These are phyloP conservation scores for Mus caroli DNA, from an alignment of 2,797 vertebrate species.

Conservation along the genomic window DNA sequence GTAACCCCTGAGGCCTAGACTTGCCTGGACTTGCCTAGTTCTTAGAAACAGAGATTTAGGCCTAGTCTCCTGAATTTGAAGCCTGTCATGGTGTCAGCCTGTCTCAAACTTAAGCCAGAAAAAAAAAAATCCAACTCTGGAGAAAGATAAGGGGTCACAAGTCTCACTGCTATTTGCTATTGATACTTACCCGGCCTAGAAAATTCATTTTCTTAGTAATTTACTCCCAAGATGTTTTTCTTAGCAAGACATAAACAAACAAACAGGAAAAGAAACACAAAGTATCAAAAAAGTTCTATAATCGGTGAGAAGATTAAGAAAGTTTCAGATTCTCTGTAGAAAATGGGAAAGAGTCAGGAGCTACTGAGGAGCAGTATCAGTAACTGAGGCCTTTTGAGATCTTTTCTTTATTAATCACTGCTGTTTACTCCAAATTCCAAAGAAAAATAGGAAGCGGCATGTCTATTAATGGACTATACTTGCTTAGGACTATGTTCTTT, in stretches of 20 bases:
- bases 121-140: background rate
- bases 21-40: background rate
- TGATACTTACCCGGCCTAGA: background rate
- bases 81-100: background rate
- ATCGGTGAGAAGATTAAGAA: slow-evolving; percentile 67
- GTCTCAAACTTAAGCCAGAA: background rate
- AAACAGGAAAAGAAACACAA: background rate
- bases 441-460: background rate
- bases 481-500: background rate
- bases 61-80: background rate
- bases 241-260: background rate
- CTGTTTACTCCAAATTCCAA: background rate
- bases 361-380: background rate
- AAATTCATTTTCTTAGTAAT: slow-evolving; percentile 79
- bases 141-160: background rate
- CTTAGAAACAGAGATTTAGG: background rate
- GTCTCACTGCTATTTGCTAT: background rate
- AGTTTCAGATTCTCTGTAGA: slow-evolving; percentile 48
- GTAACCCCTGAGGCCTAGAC: background rate
- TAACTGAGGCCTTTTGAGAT: background rate
- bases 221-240: slow-evolving; percentile 78
- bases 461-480: background rate
- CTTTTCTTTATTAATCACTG: background rate
- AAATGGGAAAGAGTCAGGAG: slow-evolving; percentile 10
- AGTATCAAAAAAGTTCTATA: slow-evolving; percentile 46